Evolutionary conservation across 2,888 invertebrate genomes (phyloP).

Genomic region (Pharmacophagus antenor): DNA sequence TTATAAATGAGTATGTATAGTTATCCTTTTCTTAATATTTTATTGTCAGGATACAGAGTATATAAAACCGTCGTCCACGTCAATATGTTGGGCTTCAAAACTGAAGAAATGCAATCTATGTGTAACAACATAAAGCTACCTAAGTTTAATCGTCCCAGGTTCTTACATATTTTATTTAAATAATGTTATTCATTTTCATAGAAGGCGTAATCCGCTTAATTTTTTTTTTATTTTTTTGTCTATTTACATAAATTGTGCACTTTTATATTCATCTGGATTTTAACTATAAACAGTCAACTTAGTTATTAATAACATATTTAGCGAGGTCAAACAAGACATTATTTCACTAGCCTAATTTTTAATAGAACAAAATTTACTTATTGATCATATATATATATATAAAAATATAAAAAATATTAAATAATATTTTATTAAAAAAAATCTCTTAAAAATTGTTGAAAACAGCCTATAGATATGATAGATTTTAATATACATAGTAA

Average conservation of each 20-base stretch:
- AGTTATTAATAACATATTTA: background rate
- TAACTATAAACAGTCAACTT: conserved; percentile 1
- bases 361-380: background rate
- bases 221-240: conserved; percentile 1
- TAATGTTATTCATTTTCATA: background rate
- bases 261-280: background rate
- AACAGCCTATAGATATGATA: no score
- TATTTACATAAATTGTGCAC: conserved; percentile 14
- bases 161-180: background rate
- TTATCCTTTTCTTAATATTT: background rate
- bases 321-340: background rate
- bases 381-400: no score
- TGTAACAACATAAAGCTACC: background rate
- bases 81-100: background rate
- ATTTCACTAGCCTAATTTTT: background rate
- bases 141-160: background rate
- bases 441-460: no score
- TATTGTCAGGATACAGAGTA: conserved; percentile 3
- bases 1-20: conserved; percentile 1
- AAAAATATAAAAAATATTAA: no score
- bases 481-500: no score
- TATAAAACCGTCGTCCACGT: background rate
- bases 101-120: background rate
- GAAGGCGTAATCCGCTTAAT: no score
- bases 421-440: no score